A percentile compares a stretch with the other conserved stretches of the same genome.
Evolutionary conservation across 2,888 invertebrate species (phyloP).

Genomic region (Drosophila nigritarsus): DNA sequence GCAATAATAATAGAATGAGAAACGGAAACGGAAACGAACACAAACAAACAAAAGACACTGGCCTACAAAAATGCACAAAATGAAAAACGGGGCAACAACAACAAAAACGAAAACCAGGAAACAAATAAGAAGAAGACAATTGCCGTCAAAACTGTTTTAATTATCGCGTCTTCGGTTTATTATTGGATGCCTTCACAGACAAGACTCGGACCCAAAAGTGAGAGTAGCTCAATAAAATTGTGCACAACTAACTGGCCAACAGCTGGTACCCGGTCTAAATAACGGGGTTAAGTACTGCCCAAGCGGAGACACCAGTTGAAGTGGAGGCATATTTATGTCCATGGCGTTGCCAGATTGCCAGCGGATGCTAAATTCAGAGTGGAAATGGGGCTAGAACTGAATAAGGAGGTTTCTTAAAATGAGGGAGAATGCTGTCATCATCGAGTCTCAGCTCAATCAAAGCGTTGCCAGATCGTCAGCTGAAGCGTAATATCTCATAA

Average conservation of each 20-base stretch:
- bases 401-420: neutral
- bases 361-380: neutral
- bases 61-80: constrained; percentile 52
- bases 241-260: neutral
- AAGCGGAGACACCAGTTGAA: neutral
- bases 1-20: constrained; percentile 25
- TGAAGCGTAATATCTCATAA: no score
- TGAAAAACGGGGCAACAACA: constrained; percentile 22
- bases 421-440: neutral
- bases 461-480: neutral
- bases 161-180: constrained; percentile 35
- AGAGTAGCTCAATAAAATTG: neutral
- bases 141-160: constrained; percentile 29
- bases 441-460: neutral
- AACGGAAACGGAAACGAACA: constrained; percentile 41
- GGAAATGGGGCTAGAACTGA: neutral
- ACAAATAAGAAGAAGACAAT: constrained; percentile 11
- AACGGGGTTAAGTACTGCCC: neutral
- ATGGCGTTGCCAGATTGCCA: neutral
- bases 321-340: neutral
- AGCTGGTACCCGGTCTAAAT: neutral
- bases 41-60: constrained; percentile 23
- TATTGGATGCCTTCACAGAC: constrained; percentile 9
- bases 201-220: neutral
- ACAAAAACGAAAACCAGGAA: neutral